A percentile compares a stretch with the other conserved stretches of the same genome.
Conservation (phyloP, 2,797 vertebrate genomes). For the Craterocephalus amniculus region DNA sequence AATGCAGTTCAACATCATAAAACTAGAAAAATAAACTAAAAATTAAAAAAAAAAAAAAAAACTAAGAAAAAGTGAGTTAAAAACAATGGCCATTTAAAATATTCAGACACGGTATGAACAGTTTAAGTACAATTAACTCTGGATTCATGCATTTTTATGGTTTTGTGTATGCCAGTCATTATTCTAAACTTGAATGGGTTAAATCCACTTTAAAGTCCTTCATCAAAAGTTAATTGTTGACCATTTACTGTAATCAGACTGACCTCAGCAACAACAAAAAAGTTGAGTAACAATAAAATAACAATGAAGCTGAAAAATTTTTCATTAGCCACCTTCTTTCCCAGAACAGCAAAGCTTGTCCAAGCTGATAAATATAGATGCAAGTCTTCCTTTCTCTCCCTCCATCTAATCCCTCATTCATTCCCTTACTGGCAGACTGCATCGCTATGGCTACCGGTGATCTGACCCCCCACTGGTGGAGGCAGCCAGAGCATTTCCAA, state of each 20-base stretch:
- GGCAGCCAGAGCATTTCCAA: conserved; percentile 5
- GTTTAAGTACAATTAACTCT: conserved; percentile 40
- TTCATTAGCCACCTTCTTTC: conserved; percentile 26
- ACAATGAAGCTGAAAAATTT: conserved; percentile 31
- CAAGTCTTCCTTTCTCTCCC: conserved; percentile 55
- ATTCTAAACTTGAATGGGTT: background rate
- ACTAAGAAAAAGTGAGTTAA: background rate
- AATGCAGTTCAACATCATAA: conserved; percentile 52
- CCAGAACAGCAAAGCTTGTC: conserved; percentile 26
- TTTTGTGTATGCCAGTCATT: background rate
- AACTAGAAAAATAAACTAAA: conserved; percentile 27
- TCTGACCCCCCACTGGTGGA: conserved; percentile 37
- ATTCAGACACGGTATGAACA: conserved; percentile 31
- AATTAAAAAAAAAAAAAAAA: background rate
- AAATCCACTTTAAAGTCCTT: conserved; percentile 5
- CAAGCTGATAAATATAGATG: conserved; percentile 70
- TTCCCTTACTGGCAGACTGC: conserved; percentile 66
- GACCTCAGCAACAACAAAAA: conserved; percentile 18
- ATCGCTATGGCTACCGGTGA: conserved; percentile 73
- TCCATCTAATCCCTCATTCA: conserved; percentile 74
- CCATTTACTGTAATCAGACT: conserved; percentile 8
- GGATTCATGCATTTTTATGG: conserved; percentile 13
- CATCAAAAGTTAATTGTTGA: conserved; percentile 40
- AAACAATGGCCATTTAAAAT: conserved; percentile 17
- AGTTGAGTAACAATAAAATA: conserved; percentile 1